Evolutionary conservation across 2,888 invertebrate genomes (phyloP), one percentile per base, ranked within the genome.

Genomic region (Tetrapedia diversipes): DNA sequence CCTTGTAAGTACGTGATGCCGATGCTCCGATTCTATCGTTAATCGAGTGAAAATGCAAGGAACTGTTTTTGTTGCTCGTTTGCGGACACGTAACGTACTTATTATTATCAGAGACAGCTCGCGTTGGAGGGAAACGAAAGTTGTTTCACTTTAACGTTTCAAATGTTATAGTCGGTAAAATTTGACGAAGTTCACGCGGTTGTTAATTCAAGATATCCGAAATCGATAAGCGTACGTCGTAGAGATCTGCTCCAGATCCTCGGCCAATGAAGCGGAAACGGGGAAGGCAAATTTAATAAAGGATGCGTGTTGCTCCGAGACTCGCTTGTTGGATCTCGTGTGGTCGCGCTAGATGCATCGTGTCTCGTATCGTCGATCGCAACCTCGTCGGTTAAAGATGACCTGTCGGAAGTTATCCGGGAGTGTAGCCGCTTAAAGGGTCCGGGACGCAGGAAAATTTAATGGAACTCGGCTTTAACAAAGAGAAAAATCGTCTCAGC

Each of bases 11-110:
- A 19, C 16, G 2, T n/a, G 61, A 63, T 34, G 59, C 59, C 27
- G 10, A 19, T 24, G 77, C 70, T 71, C 77, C 41, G 51, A 59
- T 70, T 76, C 77, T 68, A n/a, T 19, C 57, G 51, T 49, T 60
- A 56, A 67, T 51, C 64, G 39, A 43, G n/a, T 8, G 64, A 47
- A 22, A 27, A 63, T 11, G 14, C 49, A 8, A 14, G 0, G 10
- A 29, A 37, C 32, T 29, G 37, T 8, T 51, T 22, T 10, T 29
- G 14, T 22, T 32, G 27, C 7, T 14, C n/a, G 34, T 32, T 37
- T 29, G n/a, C n/a, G n/a, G n/a, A n/a, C n/a, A n/a, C n/a, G n/a
- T n/a, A n/a, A n/a, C n/a, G n/a, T n/a, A n/a, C n/a, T n/a, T n/a
- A n/a, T n/a, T n/a, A n/a, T 41, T 2, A 16, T 32, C 6, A 32